Conservation (phyloP, 1,140 invertebrate species). For the Alviniconcha marisindica region DNA sequence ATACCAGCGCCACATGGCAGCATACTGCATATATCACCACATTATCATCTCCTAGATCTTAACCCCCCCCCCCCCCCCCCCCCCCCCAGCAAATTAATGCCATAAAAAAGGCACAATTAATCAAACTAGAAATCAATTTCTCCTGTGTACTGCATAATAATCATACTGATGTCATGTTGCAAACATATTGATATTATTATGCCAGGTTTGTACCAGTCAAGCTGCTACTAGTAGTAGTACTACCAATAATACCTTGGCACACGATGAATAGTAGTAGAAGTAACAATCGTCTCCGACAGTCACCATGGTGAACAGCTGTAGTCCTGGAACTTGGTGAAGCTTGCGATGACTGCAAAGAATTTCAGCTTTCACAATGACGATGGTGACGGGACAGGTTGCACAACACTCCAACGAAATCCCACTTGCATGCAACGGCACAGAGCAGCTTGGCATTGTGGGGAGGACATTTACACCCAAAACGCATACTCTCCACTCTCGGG, state of each 20-base stretch:
- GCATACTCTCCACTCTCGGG: too few relatives aligned
- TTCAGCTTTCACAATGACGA: neutral
- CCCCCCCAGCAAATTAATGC: too few relatives aligned
- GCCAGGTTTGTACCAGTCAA: too few relatives aligned
- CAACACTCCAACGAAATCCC: neutral
- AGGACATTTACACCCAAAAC: neutral
- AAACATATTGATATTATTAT: too few relatives aligned
- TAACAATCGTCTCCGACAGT: conserved; percentile 58
- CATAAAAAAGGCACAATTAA: too few relatives aligned
- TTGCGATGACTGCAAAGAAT: conserved; percentile 28
- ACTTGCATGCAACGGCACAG: neutral
- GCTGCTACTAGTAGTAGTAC: neutral
- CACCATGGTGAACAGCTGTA: conserved; percentile 39
- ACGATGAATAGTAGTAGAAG: conserved; percentile 60
- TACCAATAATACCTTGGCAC: conserved; percentile 56
- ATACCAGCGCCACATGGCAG: too few relatives aligned
- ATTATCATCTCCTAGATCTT: too few relatives aligned
- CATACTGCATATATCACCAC: too few relatives aligned
- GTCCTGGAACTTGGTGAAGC: neutral
- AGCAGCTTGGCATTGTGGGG: neutral
- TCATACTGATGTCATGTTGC: too few relatives aligned
- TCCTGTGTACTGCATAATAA: too few relatives aligned
- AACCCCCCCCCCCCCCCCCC: too few relatives aligned
- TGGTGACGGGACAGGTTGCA: neutral
- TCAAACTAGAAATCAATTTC: too few relatives aligned